phyloP scores from a whole-genome alignment of 2,888 invertebrate species.

The Troides oblongomaculatus region DNA sequence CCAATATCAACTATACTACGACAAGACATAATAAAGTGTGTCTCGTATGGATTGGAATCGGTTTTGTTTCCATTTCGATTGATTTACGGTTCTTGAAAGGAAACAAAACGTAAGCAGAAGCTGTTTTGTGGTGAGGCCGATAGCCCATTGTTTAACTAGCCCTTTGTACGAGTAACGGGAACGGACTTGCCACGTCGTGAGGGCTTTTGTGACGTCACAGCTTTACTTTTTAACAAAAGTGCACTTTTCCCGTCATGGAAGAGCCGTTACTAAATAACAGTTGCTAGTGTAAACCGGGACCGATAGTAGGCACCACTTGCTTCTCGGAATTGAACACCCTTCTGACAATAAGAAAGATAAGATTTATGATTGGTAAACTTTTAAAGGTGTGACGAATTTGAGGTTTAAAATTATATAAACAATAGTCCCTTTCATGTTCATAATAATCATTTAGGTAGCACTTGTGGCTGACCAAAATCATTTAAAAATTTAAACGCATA shows the following conservation, averaged over 20 bases:
- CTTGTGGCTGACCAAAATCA: constrained; percentile 46
- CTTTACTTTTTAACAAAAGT: constrained; percentile 61
- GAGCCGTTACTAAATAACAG: constrained; percentile 68
- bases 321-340: constrained; percentile 67
- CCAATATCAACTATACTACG: no score
- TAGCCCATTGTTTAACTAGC: constrained; percentile 55
- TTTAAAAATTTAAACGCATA: constrained; percentile 15
- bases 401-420: constrained; percentile 65
- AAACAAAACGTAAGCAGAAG: constrained; percentile 59
- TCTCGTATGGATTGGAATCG: constrained; percentile 2
- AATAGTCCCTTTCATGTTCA: constrained; percentile 48
- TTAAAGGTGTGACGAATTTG: constrained; percentile 65
- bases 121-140: constrained; percentile 67
- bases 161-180: constrained; percentile 68
- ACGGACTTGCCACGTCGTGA: constrained; percentile 42
- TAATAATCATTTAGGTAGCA: constrained; percentile 48
- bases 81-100: constrained; percentile 50
- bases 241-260: constrained; percentile 69
- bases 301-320: constrained; percentile 53
- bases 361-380: constrained; percentile 66
- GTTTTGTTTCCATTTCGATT: constrained; percentile 42
- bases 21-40: no score
- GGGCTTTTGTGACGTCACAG: constrained; percentile 71
- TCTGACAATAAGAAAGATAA: constrained; percentile 59
- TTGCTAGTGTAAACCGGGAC: constrained; percentile 74